phyloP scores from a whole-genome alignment of 1,140 invertebrate species.

The Subanguina moxae region DNA sequence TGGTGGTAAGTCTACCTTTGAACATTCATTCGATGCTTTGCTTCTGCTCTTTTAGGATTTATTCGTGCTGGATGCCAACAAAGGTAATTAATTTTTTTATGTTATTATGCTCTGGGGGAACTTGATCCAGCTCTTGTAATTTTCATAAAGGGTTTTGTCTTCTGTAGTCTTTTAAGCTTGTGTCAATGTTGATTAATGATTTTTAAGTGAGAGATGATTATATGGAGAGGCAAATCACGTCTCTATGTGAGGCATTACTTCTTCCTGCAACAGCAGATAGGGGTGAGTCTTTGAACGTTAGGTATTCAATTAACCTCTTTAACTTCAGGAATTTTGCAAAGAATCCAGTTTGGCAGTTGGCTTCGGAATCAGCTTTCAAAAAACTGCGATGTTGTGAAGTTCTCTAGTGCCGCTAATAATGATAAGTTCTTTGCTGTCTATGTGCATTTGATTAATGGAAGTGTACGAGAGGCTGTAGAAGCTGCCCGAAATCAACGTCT shows the following conservation, averaged over 20 bases:
- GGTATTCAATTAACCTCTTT: no score
- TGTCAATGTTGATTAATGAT: neutral
- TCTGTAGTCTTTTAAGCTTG: neutral
- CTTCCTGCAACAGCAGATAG: neutral
- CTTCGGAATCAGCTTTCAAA: neutral
- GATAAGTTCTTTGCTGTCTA: neutral
- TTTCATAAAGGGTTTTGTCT: neutral
- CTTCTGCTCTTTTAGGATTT: constrained; percentile 9
- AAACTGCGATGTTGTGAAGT: no score
- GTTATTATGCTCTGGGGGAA: no score
- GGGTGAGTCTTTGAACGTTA: neutral
- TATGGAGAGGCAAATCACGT: neutral
- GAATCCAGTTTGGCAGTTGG: neutral
- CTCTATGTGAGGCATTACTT: neutral
- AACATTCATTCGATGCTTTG: no score
- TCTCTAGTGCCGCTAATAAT: neutral
- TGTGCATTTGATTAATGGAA: neutral
- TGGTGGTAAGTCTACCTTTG: neutral
- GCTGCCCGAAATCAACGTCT: neutral
- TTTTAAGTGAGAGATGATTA: neutral
- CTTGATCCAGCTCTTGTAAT: no score
- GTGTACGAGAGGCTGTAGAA: neutral
- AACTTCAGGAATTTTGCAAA: constrained; percentile 2
- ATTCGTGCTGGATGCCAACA: neutral
- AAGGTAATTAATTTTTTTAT: neutral